Evolutionary conservation across 2,888 invertebrate genomes (phyloP).

Genomic region (Drosophila phalerata): DNA sequence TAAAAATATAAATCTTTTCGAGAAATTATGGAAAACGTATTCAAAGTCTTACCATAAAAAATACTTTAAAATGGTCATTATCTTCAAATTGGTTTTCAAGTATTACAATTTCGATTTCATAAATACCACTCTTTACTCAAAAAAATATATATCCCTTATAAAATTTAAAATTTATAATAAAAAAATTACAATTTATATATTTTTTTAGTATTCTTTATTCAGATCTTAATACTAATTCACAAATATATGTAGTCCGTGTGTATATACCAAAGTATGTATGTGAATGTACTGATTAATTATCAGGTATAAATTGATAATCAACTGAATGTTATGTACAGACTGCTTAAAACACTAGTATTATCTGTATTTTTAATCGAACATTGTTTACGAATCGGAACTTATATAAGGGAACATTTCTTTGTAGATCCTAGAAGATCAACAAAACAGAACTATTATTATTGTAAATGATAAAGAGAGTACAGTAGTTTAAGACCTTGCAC

Average conservation of each 20-base stretch:
- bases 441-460: conserved; percentile 1
- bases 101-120: no score
- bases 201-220: conserved; percentile 40
- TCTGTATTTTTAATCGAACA: conserved; percentile 1
- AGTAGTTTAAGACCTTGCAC: background rate
- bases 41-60: no score
- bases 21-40: background rate
- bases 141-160: background rate
- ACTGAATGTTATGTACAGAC: conserved; percentile 18
- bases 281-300: conserved; percentile 8
- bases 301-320: conserved; percentile 7
- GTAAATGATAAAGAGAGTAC: conserved; percentile 12
- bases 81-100: no score
- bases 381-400: conserved; percentile 3
- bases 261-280: conserved; percentile 18
- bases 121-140: no score
- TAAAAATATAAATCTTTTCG: no score
- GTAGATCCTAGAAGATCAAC: background rate
- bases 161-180: background rate
- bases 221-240: conserved; percentile 56
- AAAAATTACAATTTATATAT: background rate
- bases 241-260: conserved; percentile 47
- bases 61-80: no score
- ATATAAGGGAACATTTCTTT: background rate
- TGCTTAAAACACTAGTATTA: conserved; percentile 16